A percentile compares a stretch with the other conserved stretches of the same genome.
phyloP scores from a whole-genome alignment of 2,113 vertebrate genomes.

The Limnothrissa miodon region DNA sequence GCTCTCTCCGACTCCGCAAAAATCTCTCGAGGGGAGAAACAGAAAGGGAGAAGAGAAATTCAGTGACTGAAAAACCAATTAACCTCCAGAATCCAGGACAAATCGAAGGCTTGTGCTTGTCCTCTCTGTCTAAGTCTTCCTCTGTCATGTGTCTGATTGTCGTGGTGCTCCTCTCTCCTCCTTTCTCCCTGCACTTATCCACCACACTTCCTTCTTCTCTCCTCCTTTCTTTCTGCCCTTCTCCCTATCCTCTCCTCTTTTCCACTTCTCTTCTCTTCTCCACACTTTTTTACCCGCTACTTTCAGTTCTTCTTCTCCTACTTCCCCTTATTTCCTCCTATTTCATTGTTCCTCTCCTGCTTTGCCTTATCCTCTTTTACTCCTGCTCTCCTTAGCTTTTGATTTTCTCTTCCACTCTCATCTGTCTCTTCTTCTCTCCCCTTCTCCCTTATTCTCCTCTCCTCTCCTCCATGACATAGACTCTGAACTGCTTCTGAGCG shows the following conservation, averaged over 20 bases:
- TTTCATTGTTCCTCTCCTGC: neutral
- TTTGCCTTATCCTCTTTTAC: neutral
- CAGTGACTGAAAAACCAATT: constrained; percentile 31
- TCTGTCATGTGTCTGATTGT: constrained; percentile 22
- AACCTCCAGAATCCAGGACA: constrained; percentile 32
- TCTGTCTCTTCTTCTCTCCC: neutral
- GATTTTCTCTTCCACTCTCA: neutral
- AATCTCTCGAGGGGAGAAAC: neutral
- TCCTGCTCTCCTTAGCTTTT: neutral
- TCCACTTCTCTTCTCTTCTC: neutral
- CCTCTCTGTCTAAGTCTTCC: constrained; percentile 3
- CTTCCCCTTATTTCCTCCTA: neutral
- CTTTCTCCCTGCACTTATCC: neutral
- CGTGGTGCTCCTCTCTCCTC: neutral
- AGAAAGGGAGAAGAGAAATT: constrained; percentile 21
- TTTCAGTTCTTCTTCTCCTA: neutral
- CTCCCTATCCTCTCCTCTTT: neutral
- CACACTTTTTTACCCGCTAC: neutral
- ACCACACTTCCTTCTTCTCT: neutral
- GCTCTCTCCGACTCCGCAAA: neutral
- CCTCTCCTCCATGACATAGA: neutral
- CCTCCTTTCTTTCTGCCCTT: neutral
- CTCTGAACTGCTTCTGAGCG: neutral
- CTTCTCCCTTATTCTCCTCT: neutral
- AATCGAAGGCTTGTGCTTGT: constrained; percentile 31